A percentile compares a stretch with the other conserved stretches of the same genome.
Conservation (phyloP, 2,113 vertebrate species). For the Gallinago undulata region DNA sequence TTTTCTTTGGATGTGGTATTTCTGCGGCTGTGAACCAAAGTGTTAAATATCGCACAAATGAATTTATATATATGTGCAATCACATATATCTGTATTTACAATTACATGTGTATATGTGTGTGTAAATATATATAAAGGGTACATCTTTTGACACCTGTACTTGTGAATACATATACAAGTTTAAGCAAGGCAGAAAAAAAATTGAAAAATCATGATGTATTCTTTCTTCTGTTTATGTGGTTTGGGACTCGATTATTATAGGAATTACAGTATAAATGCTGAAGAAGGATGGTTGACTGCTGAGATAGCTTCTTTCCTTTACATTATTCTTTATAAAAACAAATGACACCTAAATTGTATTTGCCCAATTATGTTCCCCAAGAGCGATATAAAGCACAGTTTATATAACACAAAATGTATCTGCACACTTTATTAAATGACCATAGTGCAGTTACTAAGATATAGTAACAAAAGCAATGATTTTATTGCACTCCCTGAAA, state of each 20-base stretch:
- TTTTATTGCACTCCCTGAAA: neutral
- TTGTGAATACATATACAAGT: neutral
- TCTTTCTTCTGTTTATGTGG: neutral
- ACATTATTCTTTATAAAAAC: slow-evolving; percentile 26
- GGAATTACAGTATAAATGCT: neutral
- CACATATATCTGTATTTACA: neutral
- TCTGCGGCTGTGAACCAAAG: neutral
- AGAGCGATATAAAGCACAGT: neutral
- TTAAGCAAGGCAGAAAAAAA: neutral
- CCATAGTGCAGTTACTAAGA: neutral
- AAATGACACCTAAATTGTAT: neutral
- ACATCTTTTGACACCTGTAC: neutral
- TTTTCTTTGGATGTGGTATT: neutral
- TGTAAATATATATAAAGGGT: neutral
- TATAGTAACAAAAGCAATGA: neutral
- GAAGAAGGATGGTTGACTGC: neutral
- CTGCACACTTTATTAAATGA: neutral
- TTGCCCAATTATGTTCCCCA: neutral
- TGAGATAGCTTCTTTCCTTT: neutral
- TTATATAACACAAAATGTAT: neutral
- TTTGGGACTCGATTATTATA: neutral
- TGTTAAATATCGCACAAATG: neutral
- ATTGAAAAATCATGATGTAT: neutral
- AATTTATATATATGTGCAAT: neutral
- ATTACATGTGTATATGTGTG: accelerated